phyloP scores from a whole-genome alignment of 2,888 invertebrate genomes.

The Trichogramma evanescens region DNA sequence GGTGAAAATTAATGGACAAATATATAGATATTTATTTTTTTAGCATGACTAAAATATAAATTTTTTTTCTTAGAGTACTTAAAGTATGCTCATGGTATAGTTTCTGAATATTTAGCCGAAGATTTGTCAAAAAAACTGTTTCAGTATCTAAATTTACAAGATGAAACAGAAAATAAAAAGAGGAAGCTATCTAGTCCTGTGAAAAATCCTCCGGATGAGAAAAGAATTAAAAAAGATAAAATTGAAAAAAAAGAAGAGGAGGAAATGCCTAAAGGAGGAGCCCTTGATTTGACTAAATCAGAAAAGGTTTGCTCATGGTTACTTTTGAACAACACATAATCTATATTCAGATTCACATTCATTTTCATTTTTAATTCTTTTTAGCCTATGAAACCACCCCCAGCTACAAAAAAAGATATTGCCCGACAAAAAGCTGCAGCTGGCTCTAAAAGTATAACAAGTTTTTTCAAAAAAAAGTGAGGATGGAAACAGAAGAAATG shows the following conservation, averaged over 20 bases:
- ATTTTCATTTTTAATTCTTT: conserved; percentile 14
- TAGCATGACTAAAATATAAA: not conserved
- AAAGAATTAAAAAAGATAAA: conserved; percentile 43
- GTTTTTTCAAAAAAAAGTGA: conserved; percentile 68
- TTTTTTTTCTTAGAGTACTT: conserved; percentile 54
- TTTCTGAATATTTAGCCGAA: conserved; percentile 70
- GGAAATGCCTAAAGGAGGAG: conserved; percentile 46
- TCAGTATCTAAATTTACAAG: conserved; percentile 59
- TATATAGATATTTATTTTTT: not conserved
- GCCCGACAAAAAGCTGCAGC: conserved; percentile 69
- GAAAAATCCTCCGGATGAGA: conserved; percentile 30
- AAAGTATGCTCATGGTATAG: conserved; percentile 70
- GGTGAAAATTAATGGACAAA: conserved; percentile 39
- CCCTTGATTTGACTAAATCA: conserved; percentile 39
- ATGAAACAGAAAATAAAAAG: conserved; percentile 49
- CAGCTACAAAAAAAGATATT: conserved; percentile 65
- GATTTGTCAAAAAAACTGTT: conserved; percentile 61
- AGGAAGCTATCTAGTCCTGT: conserved; percentile 40
- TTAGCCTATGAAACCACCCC: conserved; percentile 50
- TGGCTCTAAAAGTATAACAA: conserved; percentile 72
- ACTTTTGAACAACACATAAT: not conserved
- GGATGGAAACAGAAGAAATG: conserved; percentile 10
- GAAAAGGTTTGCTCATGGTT: conserved; percentile 35
- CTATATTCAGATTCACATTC: not conserved
- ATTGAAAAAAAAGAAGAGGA: conserved; percentile 35